Evolutionary conservation across 1,140 invertebrate genomes (phyloP).

Genomic region (Idris sp.): DNA sequence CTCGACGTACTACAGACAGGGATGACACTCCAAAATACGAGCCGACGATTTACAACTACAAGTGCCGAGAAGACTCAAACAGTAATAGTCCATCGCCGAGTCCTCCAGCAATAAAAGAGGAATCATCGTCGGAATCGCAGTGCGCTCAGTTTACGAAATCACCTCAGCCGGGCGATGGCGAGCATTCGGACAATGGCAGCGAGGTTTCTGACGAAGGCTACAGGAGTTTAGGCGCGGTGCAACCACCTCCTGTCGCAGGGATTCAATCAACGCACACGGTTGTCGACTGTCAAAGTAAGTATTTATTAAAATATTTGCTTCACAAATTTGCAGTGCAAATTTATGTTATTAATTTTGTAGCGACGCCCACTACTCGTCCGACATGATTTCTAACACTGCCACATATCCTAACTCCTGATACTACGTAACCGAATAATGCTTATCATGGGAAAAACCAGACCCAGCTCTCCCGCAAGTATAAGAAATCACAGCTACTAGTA

Average conservation of each 20-base stretch:
- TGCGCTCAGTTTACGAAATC: conserved; percentile 67
- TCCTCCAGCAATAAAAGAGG: conserved; percentile 71
- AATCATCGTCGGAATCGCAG: conserved; percentile 64
- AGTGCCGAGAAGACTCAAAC: conserved; percentile 69
- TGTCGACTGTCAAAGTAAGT: conserved; percentile 76
- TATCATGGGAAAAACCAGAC: too few relatives aligned
- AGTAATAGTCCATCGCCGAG: conserved; percentile 74
- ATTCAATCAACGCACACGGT: conserved; percentile 71
- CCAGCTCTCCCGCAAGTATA: too few relatives aligned
- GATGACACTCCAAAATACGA: conserved; percentile 75
- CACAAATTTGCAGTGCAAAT: too few relatives aligned
- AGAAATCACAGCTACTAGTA: too few relatives aligned
- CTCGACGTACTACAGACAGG: conserved; percentile 65
- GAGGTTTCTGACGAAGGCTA: conserved; percentile 93
- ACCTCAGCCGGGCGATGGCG: conserved; percentile 69
- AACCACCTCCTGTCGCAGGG: conserved; percentile 72
- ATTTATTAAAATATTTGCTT: too few relatives aligned
- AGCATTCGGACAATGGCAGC: conserved; percentile 89
- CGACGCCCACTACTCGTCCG: too few relatives aligned
- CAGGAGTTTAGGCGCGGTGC: conserved; percentile 86
- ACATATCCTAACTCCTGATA: too few relatives aligned
- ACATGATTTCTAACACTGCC: too few relatives aligned
- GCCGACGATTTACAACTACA: conserved; percentile 74
- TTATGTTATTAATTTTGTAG: too few relatives aligned
- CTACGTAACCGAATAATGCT: too few relatives aligned